Evolutionary conservation across 2,113 vertebrate genomes (phyloP), one percentile per base, ranked within the genome.

Genomic region (Colossoma macropomum): DNA sequence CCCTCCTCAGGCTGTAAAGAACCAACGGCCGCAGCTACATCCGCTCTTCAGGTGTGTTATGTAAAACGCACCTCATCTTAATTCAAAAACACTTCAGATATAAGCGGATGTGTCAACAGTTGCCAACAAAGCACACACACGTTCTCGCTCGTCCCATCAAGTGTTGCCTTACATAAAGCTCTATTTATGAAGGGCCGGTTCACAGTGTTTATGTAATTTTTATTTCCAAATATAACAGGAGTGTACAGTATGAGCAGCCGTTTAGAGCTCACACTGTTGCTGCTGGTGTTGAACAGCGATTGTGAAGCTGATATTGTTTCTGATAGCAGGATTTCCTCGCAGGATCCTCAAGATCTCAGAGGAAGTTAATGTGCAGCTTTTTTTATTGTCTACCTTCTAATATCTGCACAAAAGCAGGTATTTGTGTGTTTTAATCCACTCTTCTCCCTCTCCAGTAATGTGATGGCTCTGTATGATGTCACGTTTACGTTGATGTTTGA

Each of bases 91-190:
- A 71, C 78, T 71, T 12, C 8, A 77, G 48, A 11, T 54, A 41
- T 70, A 41, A 41, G 25, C 30, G 25, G 30, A 59, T 15, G 30
- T 38, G 50, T 32, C 19, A 17, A 41, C 54, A 54, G 30, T 41
- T 9, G 65, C 52, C 66, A 11, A 23, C 38, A n/a, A 73, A 72
- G 5, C 38, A 71, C 66, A 54, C 48, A 54, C 65, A 50, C 16
- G 3, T 16, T 54, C 60, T 50, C 32, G 63, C 32, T 45, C 2
- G 56, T 56, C 34, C 8, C 15, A 11, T 59, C 19, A 11, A 82
- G 80, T 45, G 50, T 41, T n/a, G 34, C 23, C 48, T 80, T 80
- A 71, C 17, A 25, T 80, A 80, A 80, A 59, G 48, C 50, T 79
- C 48, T 70, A n/a, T 4, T 69, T 69, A 69, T 69, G 66, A 69